These are phyloP conservation scores for Pseudocheirus occidentalis DNA, from an alignment of 2,797 vertebrate genomes.

Conservation along the genomic window DNA sequence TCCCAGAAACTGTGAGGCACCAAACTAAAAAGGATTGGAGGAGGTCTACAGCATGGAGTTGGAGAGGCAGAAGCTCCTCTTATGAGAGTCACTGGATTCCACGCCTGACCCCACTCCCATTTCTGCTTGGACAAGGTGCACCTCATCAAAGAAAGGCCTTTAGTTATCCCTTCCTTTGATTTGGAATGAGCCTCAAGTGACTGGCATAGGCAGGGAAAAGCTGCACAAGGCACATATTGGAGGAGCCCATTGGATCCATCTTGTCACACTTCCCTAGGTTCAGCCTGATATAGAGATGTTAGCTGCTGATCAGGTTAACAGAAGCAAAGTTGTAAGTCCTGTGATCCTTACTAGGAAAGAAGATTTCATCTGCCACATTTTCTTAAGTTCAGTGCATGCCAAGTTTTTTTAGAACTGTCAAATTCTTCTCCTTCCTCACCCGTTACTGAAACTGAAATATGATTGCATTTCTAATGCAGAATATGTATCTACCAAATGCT, in stretches of 20 bases:
- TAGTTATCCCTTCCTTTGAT: conserved; percentile 94
- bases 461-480: conserved; percentile 77
- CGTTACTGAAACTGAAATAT: conserved; percentile 46
- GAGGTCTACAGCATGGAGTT: conserved; percentile 93
- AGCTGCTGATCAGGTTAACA: conserved; percentile 94
- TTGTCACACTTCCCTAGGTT: conserved; percentile 78
- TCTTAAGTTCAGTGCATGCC: conserved; percentile 83
- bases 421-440: conserved; percentile 45
- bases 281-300: conserved; percentile 92
- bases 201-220: conserved; percentile 89
- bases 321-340: conserved; percentile 89
- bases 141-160: conserved; percentile 90
- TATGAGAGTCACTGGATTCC: conserved; percentile 92
- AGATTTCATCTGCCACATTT: conserved; percentile 48
- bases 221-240: conserved; percentile 91
- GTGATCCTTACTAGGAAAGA: conserved; percentile 81
- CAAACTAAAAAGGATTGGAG: conserved; percentile 97
- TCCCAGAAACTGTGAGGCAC: conserved; percentile 94
- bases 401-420: conserved; percentile 72
- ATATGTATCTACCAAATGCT: conserved; percentile 74
- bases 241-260: conserved; percentile 94
- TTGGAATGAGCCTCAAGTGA: conserved; percentile 86
- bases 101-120: conserved; percentile 98
- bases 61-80: conserved; percentile 91
- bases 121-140: conserved; percentile 92